Conservation (phyloP, 1,140 invertebrate species). For the Temnothorax nylanderi region DNA sequence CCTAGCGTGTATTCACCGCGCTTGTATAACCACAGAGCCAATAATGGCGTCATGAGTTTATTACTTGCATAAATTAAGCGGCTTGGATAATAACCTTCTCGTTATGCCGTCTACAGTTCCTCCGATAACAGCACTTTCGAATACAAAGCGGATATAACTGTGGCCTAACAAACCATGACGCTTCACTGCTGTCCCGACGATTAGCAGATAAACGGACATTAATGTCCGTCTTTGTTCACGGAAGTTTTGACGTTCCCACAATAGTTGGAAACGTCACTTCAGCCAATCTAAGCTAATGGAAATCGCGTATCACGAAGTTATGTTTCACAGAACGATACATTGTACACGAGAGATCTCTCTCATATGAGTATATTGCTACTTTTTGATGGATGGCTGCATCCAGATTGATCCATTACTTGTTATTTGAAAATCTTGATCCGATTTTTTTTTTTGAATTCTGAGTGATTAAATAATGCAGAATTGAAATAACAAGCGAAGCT, state of each 20-base stretch:
- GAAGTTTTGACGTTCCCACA: slow-evolving; percentile 37
- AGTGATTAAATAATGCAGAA: background rate
- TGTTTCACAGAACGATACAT: background rate
- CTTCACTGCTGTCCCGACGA: slow-evolving; percentile 40
- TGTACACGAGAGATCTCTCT: background rate
- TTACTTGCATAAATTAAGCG: slow-evolving; percentile 62
- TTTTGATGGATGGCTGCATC: background rate
- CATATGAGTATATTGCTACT: background rate
- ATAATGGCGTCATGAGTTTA: slow-evolving; percentile 55
- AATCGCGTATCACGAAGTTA: slow-evolving; percentile 10
- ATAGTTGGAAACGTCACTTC: slow-evolving; percentile 35
- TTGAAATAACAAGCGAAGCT: background rate
- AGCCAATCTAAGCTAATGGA: slow-evolving; percentile 33
- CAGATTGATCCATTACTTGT: background rate
- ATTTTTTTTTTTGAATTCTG: background rate
- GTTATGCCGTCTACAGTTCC: slow-evolving; percentile 61
- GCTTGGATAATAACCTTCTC: slow-evolving; percentile 55
- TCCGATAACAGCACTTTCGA: slow-evolving; percentile 53
- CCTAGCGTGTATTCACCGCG: slow-evolving; percentile 25
- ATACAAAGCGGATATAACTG: slow-evolving; percentile 55
- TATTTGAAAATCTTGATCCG: background rate
- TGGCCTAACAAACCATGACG: slow-evolving; percentile 46
- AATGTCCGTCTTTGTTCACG: slow-evolving; percentile 44
- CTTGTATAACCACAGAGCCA: slow-evolving; percentile 50
- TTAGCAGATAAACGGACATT: slow-evolving; percentile 56